Evolutionary conservation across 2,797 vertebrate genomes (phyloP).

Genomic region (Gallinago stenura): DNA sequence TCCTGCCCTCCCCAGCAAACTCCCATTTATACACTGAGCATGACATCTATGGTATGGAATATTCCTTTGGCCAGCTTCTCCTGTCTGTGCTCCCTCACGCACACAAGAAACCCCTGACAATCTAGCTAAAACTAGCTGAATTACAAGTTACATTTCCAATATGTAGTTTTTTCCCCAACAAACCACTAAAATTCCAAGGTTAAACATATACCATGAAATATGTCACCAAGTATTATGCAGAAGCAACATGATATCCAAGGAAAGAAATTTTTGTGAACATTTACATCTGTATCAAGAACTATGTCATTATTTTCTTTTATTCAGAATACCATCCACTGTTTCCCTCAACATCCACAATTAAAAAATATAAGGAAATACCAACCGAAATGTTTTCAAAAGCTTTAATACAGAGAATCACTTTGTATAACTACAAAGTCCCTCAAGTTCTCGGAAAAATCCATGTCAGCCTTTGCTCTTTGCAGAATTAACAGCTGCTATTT

Average conservation of each 20-base stretch:
- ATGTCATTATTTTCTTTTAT: not conserved
- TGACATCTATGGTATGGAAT: not conserved
- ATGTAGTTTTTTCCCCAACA: not conserved
- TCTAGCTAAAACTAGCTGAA: not conserved
- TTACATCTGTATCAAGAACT: not conserved
- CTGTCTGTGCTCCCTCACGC: not conserved
- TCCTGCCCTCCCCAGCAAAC: not conserved
- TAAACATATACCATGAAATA: not conserved
- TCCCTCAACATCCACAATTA: not conserved
- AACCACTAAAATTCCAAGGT: not conserved
- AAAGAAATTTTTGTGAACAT: not conserved
- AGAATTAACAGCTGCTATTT: not conserved
- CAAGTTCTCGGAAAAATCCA: not conserved
- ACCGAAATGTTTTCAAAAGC: not conserved
- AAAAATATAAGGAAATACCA: not conserved
- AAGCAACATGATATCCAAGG: not conserved
- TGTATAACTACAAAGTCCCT: not conserved
- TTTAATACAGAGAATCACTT: not conserved
- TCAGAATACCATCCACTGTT: not conserved
- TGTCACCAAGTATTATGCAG: not conserved
- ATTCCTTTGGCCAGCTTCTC: not conserved
- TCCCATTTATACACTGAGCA: not conserved
- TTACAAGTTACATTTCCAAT: not conserved
- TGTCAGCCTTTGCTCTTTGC: not conserved
- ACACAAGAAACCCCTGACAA: not conserved